Conservation (phyloP, 2,888 invertebrate genomes). For the Rhagophthalmus giganteus region DNA sequence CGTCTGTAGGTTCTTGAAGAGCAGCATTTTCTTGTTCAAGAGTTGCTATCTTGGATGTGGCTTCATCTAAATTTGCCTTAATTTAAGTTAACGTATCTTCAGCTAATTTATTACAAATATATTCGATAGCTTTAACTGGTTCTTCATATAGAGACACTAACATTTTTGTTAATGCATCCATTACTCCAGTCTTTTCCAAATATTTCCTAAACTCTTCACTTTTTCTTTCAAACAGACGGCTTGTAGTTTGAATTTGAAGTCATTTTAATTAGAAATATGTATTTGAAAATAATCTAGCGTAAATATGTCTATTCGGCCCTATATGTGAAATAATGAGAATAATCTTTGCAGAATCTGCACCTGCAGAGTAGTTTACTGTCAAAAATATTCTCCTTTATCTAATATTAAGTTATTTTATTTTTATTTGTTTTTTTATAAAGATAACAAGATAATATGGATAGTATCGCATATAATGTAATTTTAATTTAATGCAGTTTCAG, state of each 20-base stretch:
- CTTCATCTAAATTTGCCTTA: conserved; percentile 60
- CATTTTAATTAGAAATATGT: too few species aligned
- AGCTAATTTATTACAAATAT: conserved; percentile 58
- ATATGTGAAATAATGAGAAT: too few species aligned
- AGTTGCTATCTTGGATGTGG: conserved; percentile 62
- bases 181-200: conserved; percentile 83
- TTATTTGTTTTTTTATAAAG: too few species aligned
- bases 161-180: conserved; percentile 85
- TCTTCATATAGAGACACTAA: conserved; percentile 84
- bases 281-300: too few species aligned
- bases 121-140: conserved; percentile 78
- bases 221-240: conserved; percentile 79
- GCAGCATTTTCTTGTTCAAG: conserved; percentile 62
- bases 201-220: conserved; percentile 88
- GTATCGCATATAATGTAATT: too few species aligned
- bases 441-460: too few species aligned
- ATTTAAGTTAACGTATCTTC: conserved; percentile 49
- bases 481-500: too few species aligned
- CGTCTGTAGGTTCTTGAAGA: conserved; percentile 30
- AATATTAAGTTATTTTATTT: too few species aligned
- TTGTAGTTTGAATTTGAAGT: conserved; percentile 42
- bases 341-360: too few species aligned
- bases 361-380: too few species aligned
- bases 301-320: too few species aligned
- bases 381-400: too few species aligned